phyloP scores from a whole-genome alignment of 2,888 invertebrate species.

The Alcis repandata region DNA sequence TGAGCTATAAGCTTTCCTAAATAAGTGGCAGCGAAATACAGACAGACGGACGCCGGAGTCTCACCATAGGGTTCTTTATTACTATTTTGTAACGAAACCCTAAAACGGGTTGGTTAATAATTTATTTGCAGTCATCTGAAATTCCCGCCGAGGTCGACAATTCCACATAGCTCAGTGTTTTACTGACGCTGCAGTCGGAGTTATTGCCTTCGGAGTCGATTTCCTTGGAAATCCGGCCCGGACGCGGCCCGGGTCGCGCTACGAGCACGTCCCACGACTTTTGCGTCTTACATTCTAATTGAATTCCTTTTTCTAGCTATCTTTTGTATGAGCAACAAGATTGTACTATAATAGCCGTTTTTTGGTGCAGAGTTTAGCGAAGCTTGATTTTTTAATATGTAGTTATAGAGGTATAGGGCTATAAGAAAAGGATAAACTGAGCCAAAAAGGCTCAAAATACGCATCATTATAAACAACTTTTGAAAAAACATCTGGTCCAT shows the following conservation, averaged over 20 bases:
- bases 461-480: too few species aligned
- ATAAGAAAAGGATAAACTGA: too few species aligned
- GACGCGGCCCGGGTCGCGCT: conserved; percentile 21
- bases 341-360: neutral
- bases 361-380: neutral
- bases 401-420: too few species aligned
- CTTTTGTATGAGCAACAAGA: conserved; percentile 11
- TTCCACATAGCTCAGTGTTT: neutral
- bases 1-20: too few species aligned
- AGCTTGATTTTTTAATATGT: neutral
- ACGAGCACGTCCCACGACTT: conserved; percentile 16
- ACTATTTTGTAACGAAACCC: too few species aligned
- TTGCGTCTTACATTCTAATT: conserved; percentile 27
- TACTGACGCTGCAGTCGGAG: conserved; percentile 2
- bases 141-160: neutral
- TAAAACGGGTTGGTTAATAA: too few species aligned
- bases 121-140: too few species aligned
- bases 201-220: conserved; percentile 25
- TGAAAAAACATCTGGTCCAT: too few species aligned
- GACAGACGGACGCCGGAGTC: too few species aligned
- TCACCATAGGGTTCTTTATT: too few species aligned
- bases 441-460: too few species aligned
- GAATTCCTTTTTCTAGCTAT: conserved; percentile 21
- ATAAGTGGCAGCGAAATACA: too few species aligned
- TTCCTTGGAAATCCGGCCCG: conserved; percentile 42